phyloP scores from a whole-genome alignment of 2,888 invertebrate genomes.

The Xylophagus ater region DNA sequence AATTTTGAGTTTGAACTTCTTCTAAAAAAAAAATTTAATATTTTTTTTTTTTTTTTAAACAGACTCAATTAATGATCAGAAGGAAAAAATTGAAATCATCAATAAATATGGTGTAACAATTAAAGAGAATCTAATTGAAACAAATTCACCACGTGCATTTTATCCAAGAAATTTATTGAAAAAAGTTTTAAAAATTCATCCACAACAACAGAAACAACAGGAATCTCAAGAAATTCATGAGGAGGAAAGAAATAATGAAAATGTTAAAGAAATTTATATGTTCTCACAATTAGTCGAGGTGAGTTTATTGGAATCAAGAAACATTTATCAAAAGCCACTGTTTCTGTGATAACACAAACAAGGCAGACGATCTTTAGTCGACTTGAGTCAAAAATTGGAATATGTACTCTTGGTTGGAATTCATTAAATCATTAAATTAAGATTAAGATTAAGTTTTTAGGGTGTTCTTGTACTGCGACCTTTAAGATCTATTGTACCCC shows the following conservation, averaged over 20 bases:
- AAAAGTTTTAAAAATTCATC: conserved; percentile 29
- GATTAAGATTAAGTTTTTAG: no score
- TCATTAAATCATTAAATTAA: not conserved
- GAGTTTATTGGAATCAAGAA: no score
- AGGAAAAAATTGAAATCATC: not conserved
- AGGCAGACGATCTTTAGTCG: no score
- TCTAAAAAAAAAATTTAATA: no score
- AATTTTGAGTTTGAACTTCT: no score
- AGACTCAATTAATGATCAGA: conserved; percentile 1
- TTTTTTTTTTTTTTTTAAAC: no score
- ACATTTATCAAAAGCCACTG: no score
- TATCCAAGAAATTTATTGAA: conserved; percentile 29
- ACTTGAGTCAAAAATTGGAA: not conserved
- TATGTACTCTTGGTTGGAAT: not conserved
- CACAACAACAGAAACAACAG: conserved; percentile 1
- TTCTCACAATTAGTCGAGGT: conserved; percentile 33
- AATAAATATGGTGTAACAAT: conserved; percentile 22
- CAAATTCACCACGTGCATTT: conserved; percentile 30
- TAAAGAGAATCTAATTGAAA: conserved; percentile 27
- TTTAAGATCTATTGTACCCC: no score
- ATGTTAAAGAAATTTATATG: conserved; percentile 21
- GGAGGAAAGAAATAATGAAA: not conserved
- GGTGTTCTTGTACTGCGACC: no score
- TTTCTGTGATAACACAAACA: no score
- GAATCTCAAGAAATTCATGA: not conserved